These are phyloP conservation scores for Sarcophilus harrisii DNA, from an alignment of 2,797 vertebrate genomes.

Conservation along the genomic window DNA sequence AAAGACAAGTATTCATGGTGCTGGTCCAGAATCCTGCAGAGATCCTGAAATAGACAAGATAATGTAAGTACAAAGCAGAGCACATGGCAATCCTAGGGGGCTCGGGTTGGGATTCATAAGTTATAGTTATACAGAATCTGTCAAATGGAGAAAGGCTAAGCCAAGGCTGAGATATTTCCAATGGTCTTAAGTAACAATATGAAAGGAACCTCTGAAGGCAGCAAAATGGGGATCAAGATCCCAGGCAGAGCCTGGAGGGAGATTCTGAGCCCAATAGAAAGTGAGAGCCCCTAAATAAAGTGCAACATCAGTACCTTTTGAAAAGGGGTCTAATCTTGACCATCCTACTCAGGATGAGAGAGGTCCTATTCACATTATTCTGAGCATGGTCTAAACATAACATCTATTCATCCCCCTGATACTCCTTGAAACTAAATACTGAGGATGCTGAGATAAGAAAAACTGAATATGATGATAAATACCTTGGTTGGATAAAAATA, in stretches of 20 bases:
- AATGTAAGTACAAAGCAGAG: background rate
- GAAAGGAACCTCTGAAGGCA: background rate
- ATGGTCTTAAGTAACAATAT: background rate
- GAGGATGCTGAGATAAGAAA: background rate
- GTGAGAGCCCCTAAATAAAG: background rate
- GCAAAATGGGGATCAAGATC: background rate
- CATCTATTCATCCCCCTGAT: background rate
- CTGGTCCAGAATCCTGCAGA: background rate
- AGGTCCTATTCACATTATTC: background rate
- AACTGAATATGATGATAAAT: background rate
- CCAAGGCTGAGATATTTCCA: background rate
- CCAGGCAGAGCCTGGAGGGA: background rate
- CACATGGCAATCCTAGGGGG: background rate
- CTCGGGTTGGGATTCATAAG: background rate
- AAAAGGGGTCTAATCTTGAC: background rate
- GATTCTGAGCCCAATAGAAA: background rate
- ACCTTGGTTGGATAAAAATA: background rate
- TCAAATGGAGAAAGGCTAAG: background rate
- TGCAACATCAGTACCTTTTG: background rate
- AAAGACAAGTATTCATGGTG: background rate
- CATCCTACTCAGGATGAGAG: background rate
- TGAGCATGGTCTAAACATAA: background rate
- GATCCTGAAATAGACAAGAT: background rate
- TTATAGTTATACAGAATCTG: background rate
- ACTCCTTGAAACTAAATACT: background rate